These are phyloP conservation scores for Dendrolimus pini DNA, from an alignment of 2,888 invertebrate species.

Conservation along the genomic window DNA sequence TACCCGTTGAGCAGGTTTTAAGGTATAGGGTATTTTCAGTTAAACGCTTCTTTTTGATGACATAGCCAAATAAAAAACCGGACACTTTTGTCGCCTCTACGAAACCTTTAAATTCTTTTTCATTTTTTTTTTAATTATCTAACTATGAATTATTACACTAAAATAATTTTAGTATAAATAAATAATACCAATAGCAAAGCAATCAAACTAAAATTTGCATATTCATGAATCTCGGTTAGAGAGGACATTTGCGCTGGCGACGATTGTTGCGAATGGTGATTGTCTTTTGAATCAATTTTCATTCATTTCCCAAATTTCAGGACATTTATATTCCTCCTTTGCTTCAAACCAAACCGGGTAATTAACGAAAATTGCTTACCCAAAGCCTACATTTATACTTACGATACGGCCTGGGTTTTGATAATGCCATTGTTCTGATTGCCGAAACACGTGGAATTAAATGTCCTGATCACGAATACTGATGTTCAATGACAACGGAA, in stretches of 20 bases:
- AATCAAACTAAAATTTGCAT: slow-evolving; percentile 30
- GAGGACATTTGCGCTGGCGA: slow-evolving; percentile 20
- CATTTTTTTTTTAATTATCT: too few relatives aligned
- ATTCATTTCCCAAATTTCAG: slow-evolving; percentile 29
- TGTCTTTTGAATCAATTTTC: slow-evolving; percentile 46
- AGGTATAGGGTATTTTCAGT: too few relatives aligned
- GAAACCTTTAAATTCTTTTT: too few relatives aligned
- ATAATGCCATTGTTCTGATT: not conserved
- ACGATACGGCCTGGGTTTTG: not conserved
- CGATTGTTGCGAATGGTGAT: slow-evolving; percentile 38
- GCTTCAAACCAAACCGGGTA: slow-evolving; percentile 1
- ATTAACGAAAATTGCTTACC: not conserved
- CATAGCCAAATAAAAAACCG: too few relatives aligned
- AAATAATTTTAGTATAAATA: too few relatives aligned
- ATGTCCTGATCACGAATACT: not conserved
- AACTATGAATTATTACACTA: too few relatives aligned
- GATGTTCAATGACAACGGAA: not conserved
- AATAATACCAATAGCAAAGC: too few relatives aligned
- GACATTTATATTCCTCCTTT: slow-evolving; percentile 25
- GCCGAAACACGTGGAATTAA: not conserved
- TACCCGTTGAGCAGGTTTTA: too few relatives aligned
- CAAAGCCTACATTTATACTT: not conserved
- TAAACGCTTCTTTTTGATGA: too few relatives aligned
- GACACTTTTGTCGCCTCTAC: too few relatives aligned
- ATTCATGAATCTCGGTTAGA: slow-evolving; percentile 42